Conservation (phyloP, 2,797 vertebrate species). For the Sternotherus odoratus region DNA sequence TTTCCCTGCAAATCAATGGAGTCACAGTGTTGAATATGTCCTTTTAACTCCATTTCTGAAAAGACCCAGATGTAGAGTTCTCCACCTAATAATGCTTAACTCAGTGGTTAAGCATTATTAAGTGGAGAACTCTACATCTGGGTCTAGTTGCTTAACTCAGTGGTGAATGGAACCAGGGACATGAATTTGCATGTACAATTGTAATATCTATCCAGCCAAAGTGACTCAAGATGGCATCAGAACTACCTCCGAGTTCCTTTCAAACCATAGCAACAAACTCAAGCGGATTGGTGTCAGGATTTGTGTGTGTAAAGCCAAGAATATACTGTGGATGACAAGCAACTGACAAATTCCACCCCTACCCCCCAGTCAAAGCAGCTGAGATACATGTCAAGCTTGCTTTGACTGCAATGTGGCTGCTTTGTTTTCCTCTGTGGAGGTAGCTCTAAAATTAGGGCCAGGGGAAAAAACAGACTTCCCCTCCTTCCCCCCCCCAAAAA, state of each 20-base stretch:
- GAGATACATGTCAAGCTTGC: background rate
- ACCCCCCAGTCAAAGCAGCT: background rate
- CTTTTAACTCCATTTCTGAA: too few species aligned
- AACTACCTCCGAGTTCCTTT: background rate
- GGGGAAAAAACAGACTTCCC: background rate
- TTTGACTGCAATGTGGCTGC: background rate
- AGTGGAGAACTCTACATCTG: too few species aligned
- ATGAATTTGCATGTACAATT: background rate
- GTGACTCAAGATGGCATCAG: background rate
- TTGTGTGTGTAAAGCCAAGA: background rate
- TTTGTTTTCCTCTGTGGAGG: background rate
- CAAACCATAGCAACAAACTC: background rate
- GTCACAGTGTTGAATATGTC: background rate
- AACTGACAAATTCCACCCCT: background rate
- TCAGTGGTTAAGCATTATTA: too few species aligned
- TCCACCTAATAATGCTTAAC: too few species aligned
- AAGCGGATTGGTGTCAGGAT: background rate
- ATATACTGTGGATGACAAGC: background rate
- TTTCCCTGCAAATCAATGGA: background rate
- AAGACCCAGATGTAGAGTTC: too few species aligned
- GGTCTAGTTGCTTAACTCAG: too few species aligned
- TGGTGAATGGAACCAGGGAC: background rate
- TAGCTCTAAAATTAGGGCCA: rapidly evolving
- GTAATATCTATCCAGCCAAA: background rate
- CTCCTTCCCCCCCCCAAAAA: too few species aligned